Base-by-base conservation (phyloP, 2,888 invertebrate species). In the Tachina grossa region DNA sequence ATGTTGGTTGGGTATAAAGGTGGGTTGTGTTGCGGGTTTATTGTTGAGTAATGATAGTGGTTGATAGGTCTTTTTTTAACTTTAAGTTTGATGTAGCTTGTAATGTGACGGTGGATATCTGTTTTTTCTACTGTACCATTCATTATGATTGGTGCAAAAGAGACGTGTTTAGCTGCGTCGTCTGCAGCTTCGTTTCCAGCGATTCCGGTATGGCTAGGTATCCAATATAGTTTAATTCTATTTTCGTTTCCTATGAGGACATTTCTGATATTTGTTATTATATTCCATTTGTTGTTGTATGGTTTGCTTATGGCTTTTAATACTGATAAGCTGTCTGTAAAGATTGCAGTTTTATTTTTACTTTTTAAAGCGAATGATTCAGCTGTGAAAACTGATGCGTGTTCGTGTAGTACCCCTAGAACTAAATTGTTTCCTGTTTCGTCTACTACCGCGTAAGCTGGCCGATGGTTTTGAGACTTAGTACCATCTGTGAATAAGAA, bases 101-200 rank as follows among this genome's bases (percentile, higher is more conserved):
- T 4, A 49, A n/a, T 49, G 22, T 49, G 47, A 49, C 13, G 14
- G 47, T 11, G 13, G 13, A 47, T 22, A 22, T 2, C 22, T 22
- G 22, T 22, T 22, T 22, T 22, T 22, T 22, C 22, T 22, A 22
- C 22, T 66, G 22, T 66, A 8, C 14, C 14, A 31, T 66, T 9
- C 49, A 49, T 47, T 49, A 66, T 66, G 49, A 66, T 49, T 49
- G 49, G 66, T 49, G 66, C 47, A 22, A 14, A 31, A 31, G 66
- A 49, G 10, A 31, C 31, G 9, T 66, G 49, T 66, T 66, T 66
- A 11, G 49, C 49, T 13, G 66, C 51, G 9, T 0, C 10, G 16
- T 68, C 53, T 14, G 51, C 68, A 4, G 53, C 53, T 68, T 68
- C 68, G 16, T 68, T 53, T 4, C 53, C 41, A 11, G 41, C 39